Conservation (phyloP, 2,888 invertebrate genomes). For the Nephrotoma appendiculata region DNA sequence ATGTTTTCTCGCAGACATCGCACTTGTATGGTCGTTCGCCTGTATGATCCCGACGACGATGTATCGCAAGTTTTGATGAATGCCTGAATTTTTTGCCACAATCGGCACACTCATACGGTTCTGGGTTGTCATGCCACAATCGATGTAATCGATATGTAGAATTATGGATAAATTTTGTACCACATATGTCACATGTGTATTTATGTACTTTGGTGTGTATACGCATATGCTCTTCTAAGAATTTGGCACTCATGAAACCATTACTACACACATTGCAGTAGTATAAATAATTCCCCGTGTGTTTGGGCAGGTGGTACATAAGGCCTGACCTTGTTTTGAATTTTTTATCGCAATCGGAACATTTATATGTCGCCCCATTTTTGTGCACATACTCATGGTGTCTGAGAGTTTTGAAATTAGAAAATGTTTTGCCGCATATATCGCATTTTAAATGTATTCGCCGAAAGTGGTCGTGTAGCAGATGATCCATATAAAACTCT, state of each 20-base stretch:
- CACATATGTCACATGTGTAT: conserved; percentile 1
- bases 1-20: neutral
- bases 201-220: neutral
- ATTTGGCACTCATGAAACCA: neutral
- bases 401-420: neutral
- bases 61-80: neutral
- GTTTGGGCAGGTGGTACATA: neutral
- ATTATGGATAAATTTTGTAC: neutral
- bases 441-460: neutral
- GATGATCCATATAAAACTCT: neutral
- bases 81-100: conserved; percentile 6
- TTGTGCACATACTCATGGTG: neutral
- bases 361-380: neutral
- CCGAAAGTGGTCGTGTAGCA: neutral
- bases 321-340: conserved; percentile 1
- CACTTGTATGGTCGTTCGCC: neutral
- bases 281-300: conserved; percentile 1
- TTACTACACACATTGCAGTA: neutral
- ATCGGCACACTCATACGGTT: neutral
- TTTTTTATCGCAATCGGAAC: neutral
- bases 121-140: conserved; percentile 2
- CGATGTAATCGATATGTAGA: conserved; percentile 1
- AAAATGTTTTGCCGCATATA: neutral
- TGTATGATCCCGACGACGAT: neutral
- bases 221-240: neutral